Evolutionary conservation across 2,888 invertebrate species (phyloP).

Genomic region (Pseudoips prasinana): DNA sequence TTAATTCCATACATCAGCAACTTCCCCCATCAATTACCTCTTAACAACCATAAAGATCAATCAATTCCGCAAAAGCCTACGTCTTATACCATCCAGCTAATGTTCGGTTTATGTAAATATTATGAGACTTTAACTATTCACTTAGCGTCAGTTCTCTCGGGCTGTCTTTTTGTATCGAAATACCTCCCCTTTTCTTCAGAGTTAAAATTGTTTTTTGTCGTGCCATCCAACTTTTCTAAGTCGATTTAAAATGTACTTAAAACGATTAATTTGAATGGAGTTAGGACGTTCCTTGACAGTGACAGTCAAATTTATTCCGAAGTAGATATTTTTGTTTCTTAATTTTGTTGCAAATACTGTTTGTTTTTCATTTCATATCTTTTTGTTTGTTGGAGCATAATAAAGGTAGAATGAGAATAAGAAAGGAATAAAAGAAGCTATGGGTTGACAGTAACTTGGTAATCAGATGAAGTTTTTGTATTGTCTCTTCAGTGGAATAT

Average conservation of each 20-base stretch:
- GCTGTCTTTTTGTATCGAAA: constrained; percentile 68
- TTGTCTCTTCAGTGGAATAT: constrained; percentile 10
- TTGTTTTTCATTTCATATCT: constrained; percentile 33
- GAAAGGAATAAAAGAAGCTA: constrained; percentile 18
- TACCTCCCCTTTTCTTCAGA: constrained; percentile 46
- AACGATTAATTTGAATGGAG: constrained; percentile 56
- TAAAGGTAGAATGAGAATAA: constrained; percentile 28
- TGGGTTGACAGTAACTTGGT: constrained; percentile 24
- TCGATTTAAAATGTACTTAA: constrained; percentile 57
- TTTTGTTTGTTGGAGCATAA: constrained; percentile 28
- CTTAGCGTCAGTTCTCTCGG: constrained; percentile 68
- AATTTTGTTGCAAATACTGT: constrained; percentile 31
- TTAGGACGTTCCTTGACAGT: constrained; percentile 46
- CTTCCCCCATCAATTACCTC: constrained; percentile 7
- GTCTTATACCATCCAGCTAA: constrained; percentile 57
- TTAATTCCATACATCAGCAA: constrained; percentile 5
- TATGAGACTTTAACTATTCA: constrained; percentile 80
- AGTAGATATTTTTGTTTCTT: constrained; percentile 37
- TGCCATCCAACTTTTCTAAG: constrained; percentile 50
- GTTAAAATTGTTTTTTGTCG: constrained; percentile 50
- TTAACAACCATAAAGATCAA: constrained; percentile 15
- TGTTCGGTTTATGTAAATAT: constrained; percentile 79
- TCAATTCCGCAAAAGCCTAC: constrained; percentile 37
- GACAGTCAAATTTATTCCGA: constrained; percentile 44
- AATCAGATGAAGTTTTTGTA: constrained; percentile 24